Conservation (phyloP, 2,113 vertebrate species). For the Calyptommatus sinebrachiatus region DNA sequence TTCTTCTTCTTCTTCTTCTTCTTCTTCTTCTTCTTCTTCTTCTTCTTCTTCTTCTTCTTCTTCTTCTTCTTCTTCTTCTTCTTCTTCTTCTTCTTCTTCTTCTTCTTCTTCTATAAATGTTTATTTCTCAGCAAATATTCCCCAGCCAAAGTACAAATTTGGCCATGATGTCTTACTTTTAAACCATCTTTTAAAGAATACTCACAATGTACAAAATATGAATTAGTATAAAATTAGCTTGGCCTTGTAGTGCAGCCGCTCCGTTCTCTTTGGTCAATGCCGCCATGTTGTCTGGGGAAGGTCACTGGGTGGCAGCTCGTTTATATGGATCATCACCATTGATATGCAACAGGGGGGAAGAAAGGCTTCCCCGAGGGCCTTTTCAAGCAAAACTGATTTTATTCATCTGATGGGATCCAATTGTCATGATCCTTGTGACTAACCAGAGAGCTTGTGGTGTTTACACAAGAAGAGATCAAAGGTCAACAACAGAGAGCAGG, state of each 20-base stretch:
- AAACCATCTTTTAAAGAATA: not conserved
- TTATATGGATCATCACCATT: slow-evolving; percentile 47
- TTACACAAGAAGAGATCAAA: slow-evolving; percentile 58
- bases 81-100: too few relatives aligned
- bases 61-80: too few relatives aligned
- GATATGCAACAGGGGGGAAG: slow-evolving; percentile 31
- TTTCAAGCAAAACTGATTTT: slow-evolving; percentile 62
- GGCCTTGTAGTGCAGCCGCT: rapidly evolving
- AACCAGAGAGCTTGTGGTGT: slow-evolving; percentile 52
- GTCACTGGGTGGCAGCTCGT: slow-evolving; percentile 32
- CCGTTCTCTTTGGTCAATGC: slow-evolving; percentile 20
- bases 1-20: too few relatives aligned
- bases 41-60: too few relatives aligned
- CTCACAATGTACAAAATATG: not conserved
- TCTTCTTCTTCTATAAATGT: too few relatives aligned
- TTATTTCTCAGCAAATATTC: too few relatives aligned
- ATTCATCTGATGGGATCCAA: slow-evolving; percentile 50
- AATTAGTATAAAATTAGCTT: not conserved
- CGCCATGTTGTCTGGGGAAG: not conserved
- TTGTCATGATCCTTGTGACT: slow-evolving; percentile 54
- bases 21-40: too few relatives aligned
- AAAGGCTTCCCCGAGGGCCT: slow-evolving; percentile 40
- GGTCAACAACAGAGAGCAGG: slow-evolving; percentile 61
- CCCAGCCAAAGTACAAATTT: too few relatives aligned
- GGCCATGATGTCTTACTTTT: too few relatives aligned